Percentiles rank a stretch among this genome's conserved stretches.
These are phyloP conservation scores for Heliothis peltigera DNA, from an alignment of 2,888 invertebrate genomes.

Conservation along the genomic window DNA sequence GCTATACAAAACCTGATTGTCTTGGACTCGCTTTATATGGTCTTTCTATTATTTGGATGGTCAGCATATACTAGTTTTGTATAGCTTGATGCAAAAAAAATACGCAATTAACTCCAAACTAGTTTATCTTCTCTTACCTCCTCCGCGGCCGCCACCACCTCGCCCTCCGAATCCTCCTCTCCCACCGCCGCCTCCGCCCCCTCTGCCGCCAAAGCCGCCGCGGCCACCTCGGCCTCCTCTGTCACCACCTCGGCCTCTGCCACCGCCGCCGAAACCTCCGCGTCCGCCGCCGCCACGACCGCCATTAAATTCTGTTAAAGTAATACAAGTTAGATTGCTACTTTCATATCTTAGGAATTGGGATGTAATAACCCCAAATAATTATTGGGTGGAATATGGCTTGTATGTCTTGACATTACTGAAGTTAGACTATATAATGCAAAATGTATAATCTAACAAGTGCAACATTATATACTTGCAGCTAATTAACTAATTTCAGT, in stretches of 20 bases:
- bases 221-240: conserved; percentile 72
- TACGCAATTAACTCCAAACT: too few relatives aligned
- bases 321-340: not conserved
- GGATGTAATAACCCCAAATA: too few relatives aligned
- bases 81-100: too few relatives aligned
- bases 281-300: conserved; percentile 71
- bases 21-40: too few relatives aligned
- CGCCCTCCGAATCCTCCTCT: conserved; percentile 83
- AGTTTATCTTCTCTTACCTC: conserved; percentile 46
- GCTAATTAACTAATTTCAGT: not conserved
- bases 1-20: too few relatives aligned
- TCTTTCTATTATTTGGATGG: too few relatives aligned
- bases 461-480: too few relatives aligned
- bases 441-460: too few relatives aligned
- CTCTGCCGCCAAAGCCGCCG: conserved; percentile 73
- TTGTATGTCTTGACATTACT: too few relatives aligned
- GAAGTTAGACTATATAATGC: too few relatives aligned
- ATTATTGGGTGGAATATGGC: too few relatives aligned
- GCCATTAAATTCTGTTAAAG: conserved; percentile 79
- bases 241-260: conserved; percentile 69
- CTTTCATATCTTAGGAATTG: not conserved
- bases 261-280: conserved; percentile 64
- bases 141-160: conserved; percentile 83
- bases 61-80: too few relatives aligned
- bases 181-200: conserved; percentile 73